Conservation (phyloP, 2,797 vertebrate species). For the Premnoplex brunnescens region DNA sequence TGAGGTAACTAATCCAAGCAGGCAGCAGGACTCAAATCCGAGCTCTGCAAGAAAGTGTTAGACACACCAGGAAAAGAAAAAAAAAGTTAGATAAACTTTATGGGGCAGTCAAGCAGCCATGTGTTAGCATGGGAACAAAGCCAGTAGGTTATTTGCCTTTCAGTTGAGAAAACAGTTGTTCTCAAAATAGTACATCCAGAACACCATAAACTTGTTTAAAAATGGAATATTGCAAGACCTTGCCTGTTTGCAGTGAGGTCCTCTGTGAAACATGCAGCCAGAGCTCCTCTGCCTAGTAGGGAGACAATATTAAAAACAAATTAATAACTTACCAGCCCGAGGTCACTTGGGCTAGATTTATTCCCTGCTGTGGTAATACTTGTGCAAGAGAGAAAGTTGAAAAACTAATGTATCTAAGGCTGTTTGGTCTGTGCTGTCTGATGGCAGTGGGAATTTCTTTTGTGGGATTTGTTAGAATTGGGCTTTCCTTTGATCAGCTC, state of each 20-base stretch:
- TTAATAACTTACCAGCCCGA: background rate
- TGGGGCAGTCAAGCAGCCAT: background rate
- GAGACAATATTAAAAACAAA: background rate
- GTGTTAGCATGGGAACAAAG: conserved; percentile 4
- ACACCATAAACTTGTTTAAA: conserved; percentile 5
- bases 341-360: background rate
- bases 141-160: conserved; percentile 28
- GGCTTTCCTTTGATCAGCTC: background rate
- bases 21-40: background rate
- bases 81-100: conserved; percentile 7
- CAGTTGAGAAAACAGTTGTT: conserved; percentile 36
- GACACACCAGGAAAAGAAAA: background rate
- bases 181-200: background rate
- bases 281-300: background rate
- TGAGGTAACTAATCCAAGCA: background rate
- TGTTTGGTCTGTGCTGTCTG: rapidly evolving
- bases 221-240: background rate
- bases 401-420: background rate
- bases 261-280: background rate
- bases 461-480: background rate
- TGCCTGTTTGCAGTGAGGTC: background rate
- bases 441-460: background rate
- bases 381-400: background rate
- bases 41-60: background rate
- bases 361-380: background rate